Conservation (phyloP, 2,888 invertebrate species). For the Cantharis lateralis region DNA sequence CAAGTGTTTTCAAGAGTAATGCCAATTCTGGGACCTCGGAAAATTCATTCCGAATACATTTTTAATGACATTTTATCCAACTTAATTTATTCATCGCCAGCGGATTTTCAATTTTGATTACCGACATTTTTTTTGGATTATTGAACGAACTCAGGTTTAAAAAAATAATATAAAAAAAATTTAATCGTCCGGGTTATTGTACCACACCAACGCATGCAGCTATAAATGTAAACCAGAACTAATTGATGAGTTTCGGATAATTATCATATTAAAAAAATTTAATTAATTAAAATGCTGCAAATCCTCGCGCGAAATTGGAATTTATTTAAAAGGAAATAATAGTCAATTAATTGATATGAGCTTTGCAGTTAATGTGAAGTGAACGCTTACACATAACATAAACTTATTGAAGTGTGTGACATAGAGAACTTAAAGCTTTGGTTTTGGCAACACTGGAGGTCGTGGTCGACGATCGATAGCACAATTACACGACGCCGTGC, state of each 20-base stretch:
- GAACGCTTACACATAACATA: conserved; percentile 1
- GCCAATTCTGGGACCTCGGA: not conserved
- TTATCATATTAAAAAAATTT: not conserved
- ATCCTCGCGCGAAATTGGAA: not conserved
- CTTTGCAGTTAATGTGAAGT: not conserved
- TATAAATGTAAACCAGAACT: not conserved
- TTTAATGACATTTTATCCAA: not conserved
- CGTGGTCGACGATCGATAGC: conserved; percentile 36
- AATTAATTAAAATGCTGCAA: not conserved
- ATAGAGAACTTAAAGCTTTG: not conserved
- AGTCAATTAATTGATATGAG: not conserved
- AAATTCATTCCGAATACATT: not conserved
- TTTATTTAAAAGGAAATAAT: not conserved
- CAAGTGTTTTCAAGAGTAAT: not conserved
- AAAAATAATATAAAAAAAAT: not conserved
- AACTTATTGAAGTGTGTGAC: conserved; percentile 1
- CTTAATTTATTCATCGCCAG: not conserved
- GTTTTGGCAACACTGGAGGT: conserved; percentile 31
- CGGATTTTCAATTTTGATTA: not conserved
- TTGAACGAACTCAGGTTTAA: not conserved
- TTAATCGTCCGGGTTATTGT: not conserved
- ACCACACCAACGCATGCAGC: not conserved
- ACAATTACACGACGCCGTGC: conserved; percentile 39
- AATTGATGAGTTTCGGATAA: not conserved
- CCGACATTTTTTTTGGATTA: too few relatives aligned